phyloP scores from a whole-genome alignment of 2,888 invertebrate species.

The Pelosia muscerda region DNA sequence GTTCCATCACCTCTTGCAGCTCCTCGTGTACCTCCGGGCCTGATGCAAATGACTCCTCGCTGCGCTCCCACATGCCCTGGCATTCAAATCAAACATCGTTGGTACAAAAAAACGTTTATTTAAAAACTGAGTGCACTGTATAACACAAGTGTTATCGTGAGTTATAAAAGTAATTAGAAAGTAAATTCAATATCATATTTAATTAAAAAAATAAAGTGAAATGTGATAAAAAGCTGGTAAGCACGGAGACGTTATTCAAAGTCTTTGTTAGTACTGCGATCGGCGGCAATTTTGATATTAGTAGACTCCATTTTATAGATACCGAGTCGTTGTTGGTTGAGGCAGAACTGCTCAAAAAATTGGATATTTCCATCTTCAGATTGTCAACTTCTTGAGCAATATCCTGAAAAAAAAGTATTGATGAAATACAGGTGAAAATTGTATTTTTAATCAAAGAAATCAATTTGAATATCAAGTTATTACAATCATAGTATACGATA shows the following conservation, averaged over 20 bases:
- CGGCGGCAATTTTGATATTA: background rate
- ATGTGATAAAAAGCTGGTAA: background rate
- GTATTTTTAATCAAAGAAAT: background rate
- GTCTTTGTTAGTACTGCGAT: background rate
- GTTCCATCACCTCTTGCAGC: slow-evolving; percentile 67
- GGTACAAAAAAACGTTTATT: slow-evolving; percentile 2
- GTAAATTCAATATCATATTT: background rate
- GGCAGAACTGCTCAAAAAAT: slow-evolving; percentile 70
- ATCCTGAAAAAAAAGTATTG: slow-evolving; percentile 62
- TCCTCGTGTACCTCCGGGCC: slow-evolving; percentile 66
- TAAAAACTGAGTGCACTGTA: background rate
- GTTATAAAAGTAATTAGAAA: background rate
- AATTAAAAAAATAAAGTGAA: background rate
- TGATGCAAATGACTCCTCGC: slow-evolving; percentile 57
- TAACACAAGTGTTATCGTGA: background rate
- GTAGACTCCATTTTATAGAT: slow-evolving; percentile 33
- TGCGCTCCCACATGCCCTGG: slow-evolving; percentile 76
- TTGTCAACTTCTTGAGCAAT: slow-evolving; percentile 75
- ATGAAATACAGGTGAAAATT: background rate
- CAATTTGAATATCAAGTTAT: background rate
- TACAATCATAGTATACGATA: too few species aligned
- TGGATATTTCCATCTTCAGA: slow-evolving; percentile 76
- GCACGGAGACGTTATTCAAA: background rate
- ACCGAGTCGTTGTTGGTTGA: slow-evolving; percentile 79
- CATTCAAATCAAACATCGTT: slow-evolving; percentile 32